A percentile compares a stretch with the other conserved stretches of the same genome.
Conservation (phyloP, 2,113 vertebrate species). For the Benitochromis conjunctus region DNA sequence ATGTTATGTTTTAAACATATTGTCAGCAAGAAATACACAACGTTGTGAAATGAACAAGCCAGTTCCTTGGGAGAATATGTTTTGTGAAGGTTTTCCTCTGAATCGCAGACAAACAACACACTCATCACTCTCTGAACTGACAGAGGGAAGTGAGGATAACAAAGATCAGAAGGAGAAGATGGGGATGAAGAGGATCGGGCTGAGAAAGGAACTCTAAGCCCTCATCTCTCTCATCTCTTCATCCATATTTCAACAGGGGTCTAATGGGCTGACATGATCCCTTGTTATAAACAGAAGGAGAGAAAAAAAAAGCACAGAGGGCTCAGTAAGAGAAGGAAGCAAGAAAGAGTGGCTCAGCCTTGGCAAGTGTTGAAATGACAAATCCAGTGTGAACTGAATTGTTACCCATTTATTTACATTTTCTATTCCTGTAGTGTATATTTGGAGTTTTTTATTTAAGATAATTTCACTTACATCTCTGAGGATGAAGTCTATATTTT, state of each 20-base stretch:
- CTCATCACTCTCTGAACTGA: constrained; percentile 6
- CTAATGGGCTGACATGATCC: constrained; percentile 59
- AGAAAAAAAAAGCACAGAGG: background rate
- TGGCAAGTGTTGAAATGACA: background rate
- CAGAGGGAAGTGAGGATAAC: constrained; percentile 1
- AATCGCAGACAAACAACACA: background rate
- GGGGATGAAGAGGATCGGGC: constrained; percentile 29
- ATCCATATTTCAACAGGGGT: constrained; percentile 65
- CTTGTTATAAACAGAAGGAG: constrained; percentile 21
- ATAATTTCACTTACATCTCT: background rate
- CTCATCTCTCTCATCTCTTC: constrained; percentile 52
- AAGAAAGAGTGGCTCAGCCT: background rate
- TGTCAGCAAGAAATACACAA: background rate
- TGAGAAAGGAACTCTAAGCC: constrained; percentile 21
- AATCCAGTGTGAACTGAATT: background rate
- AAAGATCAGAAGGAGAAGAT: constrained; percentile 35
- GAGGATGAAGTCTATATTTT: background rate
- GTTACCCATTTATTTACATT: background rate
- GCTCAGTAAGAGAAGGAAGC: background rate
- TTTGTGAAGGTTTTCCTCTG: background rate
- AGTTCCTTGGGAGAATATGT: background rate
- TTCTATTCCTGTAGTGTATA: background rate
- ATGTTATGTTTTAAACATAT: background rate
- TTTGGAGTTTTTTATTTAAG: background rate
- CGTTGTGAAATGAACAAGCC: background rate